Percentiles rank a stretch among this genome's conserved stretches.
phyloP scores from a whole-genome alignment of 2,888 invertebrate genomes.

The Eristalis pertinax region DNA sequence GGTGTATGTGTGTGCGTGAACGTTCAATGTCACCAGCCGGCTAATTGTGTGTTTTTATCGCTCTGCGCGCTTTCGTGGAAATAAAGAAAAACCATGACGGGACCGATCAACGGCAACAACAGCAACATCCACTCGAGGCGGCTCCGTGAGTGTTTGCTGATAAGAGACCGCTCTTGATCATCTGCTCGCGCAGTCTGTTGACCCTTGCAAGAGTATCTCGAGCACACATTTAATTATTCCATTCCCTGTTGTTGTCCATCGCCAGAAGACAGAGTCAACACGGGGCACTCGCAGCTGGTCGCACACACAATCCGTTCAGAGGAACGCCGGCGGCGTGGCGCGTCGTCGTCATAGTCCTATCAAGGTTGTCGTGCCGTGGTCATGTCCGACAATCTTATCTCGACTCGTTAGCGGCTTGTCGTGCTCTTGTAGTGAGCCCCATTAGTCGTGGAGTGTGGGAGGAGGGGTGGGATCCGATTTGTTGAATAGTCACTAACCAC shows the following conservation, averaged over 20 bases:
- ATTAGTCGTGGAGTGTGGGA: not conserved
- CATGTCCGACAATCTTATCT: constrained; percentile 33
- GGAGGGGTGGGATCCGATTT: not conserved
- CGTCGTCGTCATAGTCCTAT: not conserved
- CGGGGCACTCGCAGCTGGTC: not conserved
- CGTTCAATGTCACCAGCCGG: constrained; percentile 55
- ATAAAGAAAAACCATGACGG: not conserved
- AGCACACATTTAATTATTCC: constrained; percentile 35
- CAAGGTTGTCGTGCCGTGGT: constrained; percentile 20
- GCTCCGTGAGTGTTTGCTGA: constrained; percentile 23
- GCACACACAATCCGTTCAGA: not conserved
- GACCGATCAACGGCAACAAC: not conserved
- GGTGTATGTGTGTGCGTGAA: not conserved
- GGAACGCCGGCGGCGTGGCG: not conserved
- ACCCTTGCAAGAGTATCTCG: constrained; percentile 28
- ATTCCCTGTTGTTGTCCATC: not conserved
- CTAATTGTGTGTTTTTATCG: constrained; percentile 56
- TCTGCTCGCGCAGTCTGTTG: constrained; percentile 26
- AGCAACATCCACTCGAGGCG: not conserved
- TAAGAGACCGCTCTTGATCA: constrained; percentile 23
- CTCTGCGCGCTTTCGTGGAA: not conserved
- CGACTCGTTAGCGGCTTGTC: not conserved
- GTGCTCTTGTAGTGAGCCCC: too few relatives aligned
- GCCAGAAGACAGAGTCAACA: not conserved
- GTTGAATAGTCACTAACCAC: not conserved